Base-by-base conservation (phyloP, 2,888 invertebrate genomes). In the Dasysyrphus albostriatus region DNA sequence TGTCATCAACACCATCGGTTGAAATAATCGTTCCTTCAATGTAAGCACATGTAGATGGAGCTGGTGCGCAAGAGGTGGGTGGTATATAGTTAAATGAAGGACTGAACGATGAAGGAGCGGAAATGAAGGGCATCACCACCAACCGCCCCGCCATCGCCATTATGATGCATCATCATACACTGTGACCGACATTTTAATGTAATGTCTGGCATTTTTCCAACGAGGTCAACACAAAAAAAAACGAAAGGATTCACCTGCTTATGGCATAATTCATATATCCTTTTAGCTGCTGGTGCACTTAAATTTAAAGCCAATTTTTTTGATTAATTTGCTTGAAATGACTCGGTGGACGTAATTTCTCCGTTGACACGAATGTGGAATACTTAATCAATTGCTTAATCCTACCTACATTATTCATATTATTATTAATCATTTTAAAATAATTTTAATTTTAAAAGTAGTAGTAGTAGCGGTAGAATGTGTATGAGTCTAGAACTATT, bases 151-250 rank as follows among this genome's bases (percentile, higher is more conserved):
- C 32, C 32, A 32, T 32, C 29, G 24, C 24, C 24, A 2, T 2
- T 16, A 39, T 19, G 76, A 72, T 75, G 70, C 72, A 87, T 74
- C 74, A 73, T 70, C 61, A 69, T 51, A 29, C 69, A 12, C 19
- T 79, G 72, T 87, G 87, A 87, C 87, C 87, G 87, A 87, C 82
- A 87, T 87, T 83, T 83, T 79, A 74, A 82, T 82, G 87, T 87
- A 82, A 79, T 58, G 75, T 79, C 87, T 87, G 87, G 83, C 87
- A 83, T 58, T 44, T 51, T 54, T 75, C 83, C 87, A 87, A 87
- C 65, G 78, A 87, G 87, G 83, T 83, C 83, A 77, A 19, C 59
- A n/a, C 56, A 34, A 61, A 58, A 29, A 51, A 63, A 47, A 49
- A 65, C 4, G 6, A 12, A 75, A 72, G 77, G 87, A 75, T 82